Percentiles rank a stretch among this genome's conserved stretches.
Evolutionary conservation across 2,888 invertebrate genomes (phyloP).

Genomic region (Cryptocephalus primarius): DNA sequence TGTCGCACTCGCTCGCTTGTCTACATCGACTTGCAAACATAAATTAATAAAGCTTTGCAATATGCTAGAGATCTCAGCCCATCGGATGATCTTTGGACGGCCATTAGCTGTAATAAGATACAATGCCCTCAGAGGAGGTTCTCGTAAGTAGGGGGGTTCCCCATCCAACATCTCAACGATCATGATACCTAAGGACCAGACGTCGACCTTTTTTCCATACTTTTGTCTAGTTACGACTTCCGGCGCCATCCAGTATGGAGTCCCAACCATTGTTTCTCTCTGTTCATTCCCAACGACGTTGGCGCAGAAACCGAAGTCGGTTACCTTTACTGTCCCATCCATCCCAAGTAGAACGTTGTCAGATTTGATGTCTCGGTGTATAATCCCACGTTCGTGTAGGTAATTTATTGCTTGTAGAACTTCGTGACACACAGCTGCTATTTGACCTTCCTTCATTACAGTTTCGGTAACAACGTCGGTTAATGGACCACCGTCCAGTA

Average conservation of each 20-base stretch:
- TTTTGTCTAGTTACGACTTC: conserved; percentile 87
- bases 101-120: conserved; percentile 95
- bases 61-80: conserved; percentile 64
- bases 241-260: conserved; percentile 98
- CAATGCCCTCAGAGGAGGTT: conserved; percentile 82
- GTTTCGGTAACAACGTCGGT: conserved; percentile 97
- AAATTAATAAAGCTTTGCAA: conserved; percentile 77
- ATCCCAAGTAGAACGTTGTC: conserved; percentile 91
- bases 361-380: conserved; percentile 95
- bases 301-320: conserved; percentile 97
- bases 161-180: conserved; percentile 96
- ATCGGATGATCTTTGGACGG: conserved; percentile 78
- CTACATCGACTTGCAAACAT: conserved; percentile 79
- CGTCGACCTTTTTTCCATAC: conserved; percentile 78
- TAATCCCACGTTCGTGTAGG: conserved; percentile 79
- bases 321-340: conserved; percentile 85
- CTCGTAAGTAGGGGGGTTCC: conserved; percentile 92
- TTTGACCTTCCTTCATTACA: conserved; percentile 93
- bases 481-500: conserved; percentile 86
- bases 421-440: conserved; percentile 89
- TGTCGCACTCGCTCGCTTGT: conserved; percentile 62
- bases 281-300: conserved; percentile 92
- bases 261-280: conserved; percentile 89
- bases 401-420: conserved; percentile 79
- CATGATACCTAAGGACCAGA: conserved; percentile 97